These are phyloP conservation scores for Scaptomyza graminum DNA, from an alignment of 1,140 invertebrate genomes.

Conservation along the genomic window DNA sequence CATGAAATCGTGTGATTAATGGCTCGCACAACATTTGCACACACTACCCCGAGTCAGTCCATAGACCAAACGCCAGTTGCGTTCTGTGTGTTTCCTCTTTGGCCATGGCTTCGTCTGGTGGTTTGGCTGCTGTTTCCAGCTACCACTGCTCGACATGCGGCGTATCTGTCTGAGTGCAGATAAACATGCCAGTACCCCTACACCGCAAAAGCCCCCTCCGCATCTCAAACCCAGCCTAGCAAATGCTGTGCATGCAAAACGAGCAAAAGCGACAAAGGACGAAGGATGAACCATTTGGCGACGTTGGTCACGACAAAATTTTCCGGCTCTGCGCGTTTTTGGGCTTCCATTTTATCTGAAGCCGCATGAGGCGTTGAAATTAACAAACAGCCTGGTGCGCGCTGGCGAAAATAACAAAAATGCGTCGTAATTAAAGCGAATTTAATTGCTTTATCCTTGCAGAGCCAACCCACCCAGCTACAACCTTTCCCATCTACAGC, in stretches of 20 bases:
- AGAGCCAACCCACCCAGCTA: background rate
- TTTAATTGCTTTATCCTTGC: slow-evolving; percentile 74
- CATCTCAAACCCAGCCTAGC: slow-evolving; percentile 33
- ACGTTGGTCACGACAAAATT: slow-evolving; percentile 70
- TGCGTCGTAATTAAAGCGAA: slow-evolving; percentile 80
- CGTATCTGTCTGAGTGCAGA: slow-evolving; percentile 80
- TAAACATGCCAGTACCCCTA: slow-evolving; percentile 63
- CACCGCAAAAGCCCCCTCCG: slow-evolving; percentile 14
- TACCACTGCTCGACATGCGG: slow-evolving; percentile 64
- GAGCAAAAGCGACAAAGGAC: slow-evolving; percentile 23
- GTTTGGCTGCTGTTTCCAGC: slow-evolving; percentile 29
- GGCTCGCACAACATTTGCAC: slow-evolving; percentile 83
- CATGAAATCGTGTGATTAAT: slow-evolving; percentile 84
- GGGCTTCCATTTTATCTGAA: slow-evolving; percentile 67
- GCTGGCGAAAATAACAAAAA: slow-evolving; percentile 56
- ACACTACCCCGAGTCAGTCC: slow-evolving; percentile 48
- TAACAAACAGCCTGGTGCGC: slow-evolving; percentile 70
- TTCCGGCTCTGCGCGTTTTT: slow-evolving; percentile 72
- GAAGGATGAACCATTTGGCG: slow-evolving; percentile 30
- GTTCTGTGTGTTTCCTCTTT: slow-evolving; percentile 5
- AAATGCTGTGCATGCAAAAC: slow-evolving; percentile 75
- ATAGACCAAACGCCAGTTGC: slow-evolving; percentile 17
- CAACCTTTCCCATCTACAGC: background rate
- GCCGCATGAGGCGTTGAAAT: slow-evolving; percentile 77
- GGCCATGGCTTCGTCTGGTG: slow-evolving; percentile 6